Base-by-base conservation (phyloP, 1,140 invertebrate genomes). In the Cydia fagiglandana region DNA sequence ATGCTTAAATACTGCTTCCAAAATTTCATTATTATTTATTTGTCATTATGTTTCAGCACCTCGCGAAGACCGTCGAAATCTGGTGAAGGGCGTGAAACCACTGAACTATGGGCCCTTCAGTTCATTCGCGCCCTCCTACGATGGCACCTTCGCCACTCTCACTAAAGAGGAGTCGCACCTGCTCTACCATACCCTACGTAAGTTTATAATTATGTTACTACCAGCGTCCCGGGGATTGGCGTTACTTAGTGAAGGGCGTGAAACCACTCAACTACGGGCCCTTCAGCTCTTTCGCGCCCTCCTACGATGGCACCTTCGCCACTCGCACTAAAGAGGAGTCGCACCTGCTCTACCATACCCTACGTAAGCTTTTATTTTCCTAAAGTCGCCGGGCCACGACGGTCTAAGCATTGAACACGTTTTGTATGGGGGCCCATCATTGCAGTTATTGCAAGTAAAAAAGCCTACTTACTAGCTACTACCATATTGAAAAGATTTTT, bases 91-190 rank as follows among this genome's bases (percentile, higher is more conserved):
- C 86, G 97, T 98, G 1, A 97, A 97, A 87, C 97, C 98, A 0
- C 91, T 99, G 2, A 97, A 98, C 88, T 99, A 99, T 90, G 98
- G 98, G 0, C 96, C 98, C 4, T 99, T 98, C 94, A 96, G 97
- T 50, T 98, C 98, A 2, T 99, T 99, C 93, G 98, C 98, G 2
- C 99, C 99, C 0, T 96, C 96, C 20, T 98, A 98, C 91, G 98
- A 99, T 90, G 98, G 98, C 0, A 98, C 97, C 2, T 99, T 99
- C 94, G 95, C 98, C 0, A 99, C 97, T 85, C 93, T 99, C 24
- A 97, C 96, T 12, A 98, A 98, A 88, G 97, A 98, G 80, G 98
- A 99, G 87, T 97, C 97, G 0, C 98, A 99, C 84, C 88, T 99
- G 77, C 95, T 99, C 0, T 96, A 97, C 83, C 95, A 96, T 78